phyloP scores from a whole-genome alignment of 2,113 vertebrate genomes.

The Corythoichthys haematopterus region DNA sequence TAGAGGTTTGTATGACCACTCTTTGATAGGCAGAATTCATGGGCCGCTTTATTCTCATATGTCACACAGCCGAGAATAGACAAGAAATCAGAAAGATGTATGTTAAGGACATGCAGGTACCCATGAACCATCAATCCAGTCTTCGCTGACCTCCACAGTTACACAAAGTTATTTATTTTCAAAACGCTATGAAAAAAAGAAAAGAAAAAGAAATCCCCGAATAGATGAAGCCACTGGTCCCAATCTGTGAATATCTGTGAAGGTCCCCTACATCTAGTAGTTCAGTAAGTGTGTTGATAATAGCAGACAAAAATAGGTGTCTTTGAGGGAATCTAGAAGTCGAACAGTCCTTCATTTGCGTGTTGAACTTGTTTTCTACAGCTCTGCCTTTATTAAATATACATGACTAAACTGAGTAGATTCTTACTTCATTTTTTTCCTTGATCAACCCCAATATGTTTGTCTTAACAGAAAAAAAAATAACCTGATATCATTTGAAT shows the following conservation, averaged over 20 bases:
- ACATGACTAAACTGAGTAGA: conserved; percentile 33
- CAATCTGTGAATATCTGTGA: no score
- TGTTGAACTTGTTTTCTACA: conserved; percentile 40
- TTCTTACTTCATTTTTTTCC: conserved; percentile 28
- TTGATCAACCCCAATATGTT: conserved; percentile 12
- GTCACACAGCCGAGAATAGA: background rate
- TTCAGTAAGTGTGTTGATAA: background rate
- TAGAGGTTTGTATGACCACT: background rate
- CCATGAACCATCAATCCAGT: background rate
- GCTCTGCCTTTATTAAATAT: conserved; percentile 19
- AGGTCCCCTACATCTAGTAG: no score
- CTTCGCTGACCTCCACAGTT: no score
- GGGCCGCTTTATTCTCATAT: background rate
- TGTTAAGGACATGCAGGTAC: background rate
- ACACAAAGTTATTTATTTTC: no score
- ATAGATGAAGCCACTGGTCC: no score
- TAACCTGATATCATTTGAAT: conserved; percentile 51
- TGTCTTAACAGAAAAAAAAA: conserved; percentile 39
- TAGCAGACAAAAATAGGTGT: background rate
- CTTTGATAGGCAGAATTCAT: background rate
- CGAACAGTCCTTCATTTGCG: background rate
- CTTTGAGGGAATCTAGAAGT: background rate
- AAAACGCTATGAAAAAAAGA: no score
- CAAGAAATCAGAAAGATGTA: background rate
- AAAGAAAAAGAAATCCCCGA: no score